Percentiles rank a stretch among this genome's conserved stretches.
phyloP scores from a whole-genome alignment of 37 sponge, comb jelly and placozoan species.

The Oscarella lobularis region DNA sequence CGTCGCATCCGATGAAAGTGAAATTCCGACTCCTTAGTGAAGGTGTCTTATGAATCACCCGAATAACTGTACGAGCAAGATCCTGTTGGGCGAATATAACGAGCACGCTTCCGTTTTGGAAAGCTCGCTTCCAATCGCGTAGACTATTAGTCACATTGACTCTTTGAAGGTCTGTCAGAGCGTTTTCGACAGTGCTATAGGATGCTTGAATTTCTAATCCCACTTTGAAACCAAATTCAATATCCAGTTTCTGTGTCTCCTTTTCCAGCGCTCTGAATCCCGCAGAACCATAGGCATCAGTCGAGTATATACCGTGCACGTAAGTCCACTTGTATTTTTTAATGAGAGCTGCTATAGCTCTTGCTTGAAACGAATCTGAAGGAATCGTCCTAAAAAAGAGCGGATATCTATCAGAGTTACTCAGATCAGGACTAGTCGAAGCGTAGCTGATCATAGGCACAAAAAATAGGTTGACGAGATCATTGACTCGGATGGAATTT shows the following conservation, averaged over 20 bases:
- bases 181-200: neutral
- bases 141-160: neutral
- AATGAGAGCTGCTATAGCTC: conserved; percentile 64
- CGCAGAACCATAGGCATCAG: conserved; percentile 38
- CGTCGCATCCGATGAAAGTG: conserved; percentile 73
- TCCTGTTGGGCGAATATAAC: conserved; percentile 39
- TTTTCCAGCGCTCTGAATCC: conserved; percentile 29
- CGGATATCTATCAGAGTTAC: conserved; percentile 44
- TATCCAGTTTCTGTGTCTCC: conserved; percentile 6
- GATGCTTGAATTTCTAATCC: neutral
- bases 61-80: conserved; percentile 10
- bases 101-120: conserved; percentile 9
- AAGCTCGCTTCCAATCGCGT: neutral
- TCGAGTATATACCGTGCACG: conserved; percentile 28
- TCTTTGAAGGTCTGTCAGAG: neutral
- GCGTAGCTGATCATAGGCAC: conserved; percentile 74
- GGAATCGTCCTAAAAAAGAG: conserved; percentile 79
- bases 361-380: conserved; percentile 57
- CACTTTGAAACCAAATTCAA: neutral
- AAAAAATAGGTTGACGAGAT: conserved; percentile 43
- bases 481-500: conserved; percentile 47
- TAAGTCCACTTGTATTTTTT: conserved; percentile 51
- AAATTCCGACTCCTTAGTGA: conserved; percentile 15
- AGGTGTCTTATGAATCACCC: neutral
- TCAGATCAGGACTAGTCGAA: conserved; percentile 62